phyloP scores from a whole-genome alignment of 2,113 vertebrate species.

The Myrmecobius fasciatus region DNA sequence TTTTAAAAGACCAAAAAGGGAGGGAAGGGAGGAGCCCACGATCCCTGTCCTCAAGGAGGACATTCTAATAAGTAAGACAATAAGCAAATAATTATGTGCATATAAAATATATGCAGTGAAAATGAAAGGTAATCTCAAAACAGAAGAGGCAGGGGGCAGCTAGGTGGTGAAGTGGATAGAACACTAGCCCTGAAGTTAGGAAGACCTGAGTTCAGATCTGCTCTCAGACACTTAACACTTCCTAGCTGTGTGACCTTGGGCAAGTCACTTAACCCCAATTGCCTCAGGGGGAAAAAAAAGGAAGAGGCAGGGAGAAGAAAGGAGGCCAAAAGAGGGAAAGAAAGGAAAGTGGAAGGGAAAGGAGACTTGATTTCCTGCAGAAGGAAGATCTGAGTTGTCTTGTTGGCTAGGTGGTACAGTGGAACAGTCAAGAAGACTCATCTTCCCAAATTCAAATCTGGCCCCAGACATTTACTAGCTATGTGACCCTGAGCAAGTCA shows the following conservation, averaged over 20 bases:
- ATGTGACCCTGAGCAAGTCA: neutral
- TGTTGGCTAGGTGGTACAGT: neutral
- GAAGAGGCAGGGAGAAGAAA: neutral
- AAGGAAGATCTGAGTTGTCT: neutral
- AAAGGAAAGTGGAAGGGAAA: rapidly evolving
- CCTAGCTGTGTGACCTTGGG: no score
- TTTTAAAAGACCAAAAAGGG: neutral
- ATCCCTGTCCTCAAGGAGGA: neutral
- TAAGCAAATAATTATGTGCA: neutral
- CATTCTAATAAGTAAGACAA: neutral
- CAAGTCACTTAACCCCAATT: no score
- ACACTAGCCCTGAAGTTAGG: no score
- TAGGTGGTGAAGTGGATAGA: no score
- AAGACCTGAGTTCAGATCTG: no score
- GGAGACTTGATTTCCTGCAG: neutral
- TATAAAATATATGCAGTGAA: neutral
- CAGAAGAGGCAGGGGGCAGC: neutral
- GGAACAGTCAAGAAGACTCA: neutral
- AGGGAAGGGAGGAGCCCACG: neutral
- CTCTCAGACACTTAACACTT: no score
- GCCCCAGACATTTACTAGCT: neutral
- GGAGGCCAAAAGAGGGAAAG: rapidly evolving
- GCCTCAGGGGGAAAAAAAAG: no score
- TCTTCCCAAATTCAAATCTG: neutral
- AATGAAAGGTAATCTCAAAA: neutral